Evolutionary conservation across 2,888 invertebrate genomes (phyloP), one percentile per base, ranked within the genome.

Genomic region (Ceratothoa steindachneri): DNA sequence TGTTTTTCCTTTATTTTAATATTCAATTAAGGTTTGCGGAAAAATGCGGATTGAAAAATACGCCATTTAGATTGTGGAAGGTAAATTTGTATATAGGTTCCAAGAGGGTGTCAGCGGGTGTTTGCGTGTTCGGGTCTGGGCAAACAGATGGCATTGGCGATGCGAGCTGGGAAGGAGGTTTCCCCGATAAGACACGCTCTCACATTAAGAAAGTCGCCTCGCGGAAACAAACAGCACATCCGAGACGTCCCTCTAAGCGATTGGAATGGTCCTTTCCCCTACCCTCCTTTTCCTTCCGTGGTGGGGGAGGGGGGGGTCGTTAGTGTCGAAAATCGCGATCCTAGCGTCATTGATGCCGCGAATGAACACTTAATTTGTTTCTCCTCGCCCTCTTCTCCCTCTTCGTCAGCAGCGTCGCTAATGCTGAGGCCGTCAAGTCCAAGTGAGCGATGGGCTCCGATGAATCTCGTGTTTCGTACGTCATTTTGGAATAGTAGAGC

Each of bases 21-120:
- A 41, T 41, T 5, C 41, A 41, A 41, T 41, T 41, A 41, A n/a
- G 41, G 15, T 15, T 5, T 41, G 41, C 5, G 41, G 15, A 41
- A 41, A 41, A 41, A 41, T 41, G 41, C 41, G 41, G 41, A 24
- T 60, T 60, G 27, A 60, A 60, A 60, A 60, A 24, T 60, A 60
- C n/a, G 24, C 60, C 60, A 60, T 60, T 60, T 22, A 60, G 60
- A 60, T 24, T 15, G 60, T 24, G 27, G 60, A 60, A 24, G 24
- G 60, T 60, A 60, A 60, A 60, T 60, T 60, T 60, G 60, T 60
- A 60, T 60, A 60, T 60, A 60, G 60, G 12, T 60, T 60, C 24
- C 22, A 24, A 24, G 24, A 60, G 60, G 60, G 60, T 60, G 60
- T 60, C 60, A 60, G 60, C 60, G 60, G 27, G 12, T 60, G 60